A percentile compares a stretch with the other conserved stretches of the same genome.
phyloP scores from a whole-genome alignment of 2,888 invertebrate genomes.

The Odontocolon sp. region DNA sequence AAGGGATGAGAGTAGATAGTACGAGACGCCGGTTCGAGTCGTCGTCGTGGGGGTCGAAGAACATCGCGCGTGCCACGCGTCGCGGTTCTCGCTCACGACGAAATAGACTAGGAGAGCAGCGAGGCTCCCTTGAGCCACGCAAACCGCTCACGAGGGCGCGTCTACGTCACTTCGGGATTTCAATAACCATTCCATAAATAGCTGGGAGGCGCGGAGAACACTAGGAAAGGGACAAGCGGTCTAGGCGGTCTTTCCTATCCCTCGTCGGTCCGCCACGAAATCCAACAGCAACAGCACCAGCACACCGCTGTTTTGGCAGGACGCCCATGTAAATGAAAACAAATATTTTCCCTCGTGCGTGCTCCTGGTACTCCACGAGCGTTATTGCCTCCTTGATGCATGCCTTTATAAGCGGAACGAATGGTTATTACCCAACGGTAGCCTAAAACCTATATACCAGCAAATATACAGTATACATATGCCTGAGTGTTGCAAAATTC shows the following conservation, averaged over 20 bases:
- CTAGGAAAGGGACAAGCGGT: slow-evolving; percentile 43
- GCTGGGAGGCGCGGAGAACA: slow-evolving; percentile 64
- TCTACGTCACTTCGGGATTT: slow-evolving; percentile 70
- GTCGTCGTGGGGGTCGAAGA: background rate
- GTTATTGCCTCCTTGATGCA: slow-evolving; percentile 77
- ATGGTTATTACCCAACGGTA: slow-evolving; percentile 73
- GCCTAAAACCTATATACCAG: slow-evolving; percentile 22
- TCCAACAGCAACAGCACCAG: slow-evolving; percentile 42
- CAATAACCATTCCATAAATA: slow-evolving; percentile 78
- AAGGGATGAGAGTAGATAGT: background rate
- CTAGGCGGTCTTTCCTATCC: slow-evolving; percentile 30
- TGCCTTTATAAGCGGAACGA: slow-evolving; percentile 78
- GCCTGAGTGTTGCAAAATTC: too few relatives aligned
- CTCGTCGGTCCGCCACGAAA: slow-evolving; percentile 30
- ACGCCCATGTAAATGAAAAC: slow-evolving; percentile 79
- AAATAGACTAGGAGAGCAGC: slow-evolving; percentile 24
- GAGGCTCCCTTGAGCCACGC: background rate
- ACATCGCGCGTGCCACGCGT: slow-evolving; percentile 44
- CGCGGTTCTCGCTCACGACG: slow-evolving; percentile 11
- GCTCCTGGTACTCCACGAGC: slow-evolving; percentile 44
- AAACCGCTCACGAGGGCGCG: slow-evolving; percentile 67
- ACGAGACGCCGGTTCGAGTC: background rate
- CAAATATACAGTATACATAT: slow-evolving; percentile 9
- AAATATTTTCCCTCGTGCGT: slow-evolving; percentile 72
- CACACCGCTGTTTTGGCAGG: slow-evolving; percentile 71